These are phyloP conservation scores for Lamellibrachia columna DNA, from an alignment of 2,888 invertebrate genomes.

Conservation along the genomic window DNA sequence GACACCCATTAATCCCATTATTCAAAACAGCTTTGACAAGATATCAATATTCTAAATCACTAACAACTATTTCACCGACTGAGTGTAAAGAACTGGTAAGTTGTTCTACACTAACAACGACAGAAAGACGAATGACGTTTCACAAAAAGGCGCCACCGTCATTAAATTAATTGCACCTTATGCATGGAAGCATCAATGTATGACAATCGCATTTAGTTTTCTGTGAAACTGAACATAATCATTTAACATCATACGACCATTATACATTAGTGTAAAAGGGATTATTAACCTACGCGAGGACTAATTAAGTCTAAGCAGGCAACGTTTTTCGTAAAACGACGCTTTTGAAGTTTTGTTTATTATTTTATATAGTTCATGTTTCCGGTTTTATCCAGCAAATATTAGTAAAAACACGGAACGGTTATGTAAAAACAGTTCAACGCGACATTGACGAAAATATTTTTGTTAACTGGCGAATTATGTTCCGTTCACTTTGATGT, in stretches of 20 bases:
- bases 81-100: neutral
- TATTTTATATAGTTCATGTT: neutral
- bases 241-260: neutral
- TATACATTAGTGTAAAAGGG: neutral
- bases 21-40: neutral
- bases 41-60: neutral
- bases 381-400: neutral
- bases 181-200: neutral
- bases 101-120: neutral
- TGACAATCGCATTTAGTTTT: neutral
- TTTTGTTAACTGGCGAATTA: neutral
- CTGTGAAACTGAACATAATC: neutral
- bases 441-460: neutral
- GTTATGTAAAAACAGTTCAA: neutral
- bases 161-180: neutral
- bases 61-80: neutral
- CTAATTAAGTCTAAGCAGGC: neutral
- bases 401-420: neutral
- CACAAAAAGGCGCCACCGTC: slow-evolving; percentile 16
- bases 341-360: neutral
- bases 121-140: neutral
- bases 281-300: neutral
- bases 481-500: too few species aligned
- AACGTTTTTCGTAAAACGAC: neutral
- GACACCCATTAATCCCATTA: neutral